Base-by-base conservation (phyloP, 1,140 invertebrate species). In the Drosophila pachea region DNA sequence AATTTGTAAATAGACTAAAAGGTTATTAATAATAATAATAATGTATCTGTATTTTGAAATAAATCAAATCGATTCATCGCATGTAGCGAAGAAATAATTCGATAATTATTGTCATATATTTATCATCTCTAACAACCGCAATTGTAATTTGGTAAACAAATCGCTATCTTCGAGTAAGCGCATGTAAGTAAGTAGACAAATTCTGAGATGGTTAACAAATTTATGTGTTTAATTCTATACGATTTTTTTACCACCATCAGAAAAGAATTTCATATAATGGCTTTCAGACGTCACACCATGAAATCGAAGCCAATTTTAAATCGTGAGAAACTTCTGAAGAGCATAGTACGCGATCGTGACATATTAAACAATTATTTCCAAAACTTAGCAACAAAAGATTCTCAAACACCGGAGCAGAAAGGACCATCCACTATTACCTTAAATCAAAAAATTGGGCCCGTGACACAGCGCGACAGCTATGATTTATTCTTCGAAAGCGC, bases 401-500 rank as follows among this genome's bases (percentile, higher is more conserved):
- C 61, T 5, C 35, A 42, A 8, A n/a, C 54, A 4, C 0, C 5
- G 7, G n/a, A 6, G 6, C 38, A 14, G 8, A 58, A 50, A 14
- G 38, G 38, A 31, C 7, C 33, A 14, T 5, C 49, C 0, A 14
- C 8, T 1, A 16, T 36, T 12, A 9, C 9, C 4, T 5, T 29
- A 31, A 5, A 56, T 9, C 7, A 31, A 2, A 45, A 31, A 5
- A 4, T 16, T 29, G 11, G 12, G 7, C 8, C 29, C 22, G n/a
- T 59, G 5, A 35, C 11, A n/a, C 73, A 74, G 11, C 58, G 76
- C 1, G 64, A 79, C 32, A 86, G 81, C 59, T 88, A 86, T 42
- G 86, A 88, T 31, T 55, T 88, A 43, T 88, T 88, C 38, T 88
- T 88, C 5, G 86, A 88, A 49, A 88, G 86, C 36, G 81, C 76